Conservation (phyloP, 2,797 vertebrate species). For the Dicrostonyx torquatus region DNA sequence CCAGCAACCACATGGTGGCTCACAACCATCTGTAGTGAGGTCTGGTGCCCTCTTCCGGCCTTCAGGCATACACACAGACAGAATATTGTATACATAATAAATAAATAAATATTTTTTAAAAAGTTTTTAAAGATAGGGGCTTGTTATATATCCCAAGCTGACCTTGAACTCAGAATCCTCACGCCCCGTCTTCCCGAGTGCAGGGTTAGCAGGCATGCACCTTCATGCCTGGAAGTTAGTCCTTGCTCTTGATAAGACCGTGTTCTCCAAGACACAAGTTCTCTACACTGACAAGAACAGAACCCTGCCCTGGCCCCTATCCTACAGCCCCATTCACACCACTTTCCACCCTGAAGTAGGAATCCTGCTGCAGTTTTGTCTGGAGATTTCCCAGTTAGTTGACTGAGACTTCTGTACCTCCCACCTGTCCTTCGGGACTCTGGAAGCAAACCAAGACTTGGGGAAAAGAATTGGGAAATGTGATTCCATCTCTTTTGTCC, state of each 20-base stretch:
- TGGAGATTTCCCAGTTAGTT: not conserved
- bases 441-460: slow-evolving; percentile 15
- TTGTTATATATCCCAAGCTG: not conserved
- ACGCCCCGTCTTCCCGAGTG: not conserved
- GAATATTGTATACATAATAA: no score
- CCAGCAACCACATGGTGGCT: no score
- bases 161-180: not conserved
- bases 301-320: not conserved
- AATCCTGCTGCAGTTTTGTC: slow-evolving; percentile 18
- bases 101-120: no score
- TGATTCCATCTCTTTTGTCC: not conserved
- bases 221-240: not conserved
- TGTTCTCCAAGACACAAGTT: not conserved
- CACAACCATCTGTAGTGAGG: no score
- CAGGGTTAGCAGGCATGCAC: not conserved
- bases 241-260: not conserved
- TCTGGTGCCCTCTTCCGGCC: no score
- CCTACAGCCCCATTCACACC: not conserved
- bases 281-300: not conserved
- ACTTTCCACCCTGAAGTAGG: not conserved
- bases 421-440: slow-evolving; percentile 24
- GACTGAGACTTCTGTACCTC: slow-evolving; percentile 29
- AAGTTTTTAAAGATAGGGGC: not conserved
- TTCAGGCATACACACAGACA: no score
- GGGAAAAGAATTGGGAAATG: not conserved